Evolutionary conservation across 2,113 vertebrate species (phyloP).

Genomic region (Misgurnus mizolepis): DNA sequence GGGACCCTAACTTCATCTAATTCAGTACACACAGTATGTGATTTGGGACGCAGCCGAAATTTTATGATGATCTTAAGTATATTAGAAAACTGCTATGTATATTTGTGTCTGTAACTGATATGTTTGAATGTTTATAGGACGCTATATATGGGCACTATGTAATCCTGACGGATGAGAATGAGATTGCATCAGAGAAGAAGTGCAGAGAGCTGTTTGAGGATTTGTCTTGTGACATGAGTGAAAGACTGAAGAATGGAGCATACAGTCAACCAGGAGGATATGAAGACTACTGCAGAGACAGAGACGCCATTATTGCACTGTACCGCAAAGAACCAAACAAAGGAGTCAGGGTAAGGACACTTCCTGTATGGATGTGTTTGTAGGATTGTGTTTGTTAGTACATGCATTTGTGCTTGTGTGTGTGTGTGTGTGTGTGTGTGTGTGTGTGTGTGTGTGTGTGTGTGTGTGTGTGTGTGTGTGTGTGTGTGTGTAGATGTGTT

Average conservation of each 20-base stretch:
- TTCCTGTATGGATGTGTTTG: background rate
- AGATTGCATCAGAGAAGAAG: slow-evolving; percentile 37
- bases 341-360: slow-evolving; percentile 58
- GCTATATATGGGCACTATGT: slow-evolving; percentile 33
- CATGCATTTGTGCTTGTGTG: too few species aligned
- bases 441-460: too few species aligned
- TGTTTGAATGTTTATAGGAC: slow-evolving; percentile 38
- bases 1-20: too few species aligned
- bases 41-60: too few species aligned
- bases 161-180: slow-evolving; percentile 50
- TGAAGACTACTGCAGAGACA: slow-evolving; percentile 48
- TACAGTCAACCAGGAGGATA: slow-evolving; percentile 62
- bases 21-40: too few species aligned
- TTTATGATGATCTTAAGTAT: too few species aligned
- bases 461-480: background rate
- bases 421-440: too few species aligned
- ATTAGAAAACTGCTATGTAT: too few species aligned
- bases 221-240: slow-evolving; percentile 34
- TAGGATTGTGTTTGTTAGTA: too few species aligned
- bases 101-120: background rate
- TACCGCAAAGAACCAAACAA: slow-evolving; percentile 54
- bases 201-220: slow-evolving; percentile 53
- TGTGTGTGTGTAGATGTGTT: background rate
- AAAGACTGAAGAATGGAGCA: slow-evolving; percentile 24
- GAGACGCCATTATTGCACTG: slow-evolving; percentile 39